Evolutionary conservation across 2,113 vertebrate species (phyloP).

Genomic region (Morone chrysops): DNA sequence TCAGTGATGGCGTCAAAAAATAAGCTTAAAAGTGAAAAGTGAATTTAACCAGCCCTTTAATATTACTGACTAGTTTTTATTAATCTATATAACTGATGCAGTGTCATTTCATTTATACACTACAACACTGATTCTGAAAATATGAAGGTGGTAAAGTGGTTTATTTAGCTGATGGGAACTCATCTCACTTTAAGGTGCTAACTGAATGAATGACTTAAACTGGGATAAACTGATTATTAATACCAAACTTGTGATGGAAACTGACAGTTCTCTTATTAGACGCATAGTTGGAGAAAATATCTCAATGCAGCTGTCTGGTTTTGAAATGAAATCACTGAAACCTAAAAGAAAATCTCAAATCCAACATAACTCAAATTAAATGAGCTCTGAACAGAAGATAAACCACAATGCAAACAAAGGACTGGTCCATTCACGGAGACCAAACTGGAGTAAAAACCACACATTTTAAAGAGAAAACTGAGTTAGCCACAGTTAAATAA

Average conservation of each 20-base stretch:
- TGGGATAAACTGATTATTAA: neutral
- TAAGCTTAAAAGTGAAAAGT: neutral
- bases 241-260: neutral
- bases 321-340: neutral
- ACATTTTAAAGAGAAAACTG: neutral
- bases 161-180: neutral
- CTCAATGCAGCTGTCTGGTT: neutral
- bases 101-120: neutral
- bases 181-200: neutral
- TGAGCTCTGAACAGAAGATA: neutral
- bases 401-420: neutral
- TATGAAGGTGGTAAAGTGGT: neutral
- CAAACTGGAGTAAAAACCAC: neutral
- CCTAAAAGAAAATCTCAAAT: neutral
- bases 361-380: neutral
- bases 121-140: slow-evolving; percentile 21
- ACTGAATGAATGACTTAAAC: slow-evolving; percentile 16
- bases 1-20: neutral
- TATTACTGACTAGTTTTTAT: neutral
- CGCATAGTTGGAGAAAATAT: neutral
- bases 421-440: neutral
- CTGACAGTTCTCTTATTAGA: neutral
- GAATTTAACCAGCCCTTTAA: neutral
- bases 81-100: neutral
- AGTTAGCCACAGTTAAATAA: slow-evolving; percentile 22